Evolutionary conservation across 2,888 invertebrate species (phyloP).

Genomic region (Plagodis dolabraria): DNA sequence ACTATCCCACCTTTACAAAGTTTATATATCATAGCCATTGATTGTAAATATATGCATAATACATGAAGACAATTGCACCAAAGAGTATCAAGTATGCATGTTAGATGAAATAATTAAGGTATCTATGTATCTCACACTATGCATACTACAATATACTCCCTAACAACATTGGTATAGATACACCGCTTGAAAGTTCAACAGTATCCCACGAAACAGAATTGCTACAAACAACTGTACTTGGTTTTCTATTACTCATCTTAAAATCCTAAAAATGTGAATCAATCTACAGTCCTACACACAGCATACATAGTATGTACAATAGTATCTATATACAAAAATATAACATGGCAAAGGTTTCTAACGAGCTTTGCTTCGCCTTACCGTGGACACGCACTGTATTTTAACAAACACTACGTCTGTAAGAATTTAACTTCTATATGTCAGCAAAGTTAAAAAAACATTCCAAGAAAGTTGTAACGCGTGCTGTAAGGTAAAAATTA

Average conservation of each 20-base stretch:
- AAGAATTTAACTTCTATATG: conserved; percentile 22
- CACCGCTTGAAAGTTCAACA: conserved; percentile 14
- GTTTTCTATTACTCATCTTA: conserved; percentile 65
- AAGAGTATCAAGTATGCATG: conserved; percentile 9
- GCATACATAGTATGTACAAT: conserved; percentile 83
- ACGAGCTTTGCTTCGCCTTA: conserved; percentile 53
- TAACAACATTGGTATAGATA: conserved; percentile 4
- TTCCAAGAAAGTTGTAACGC: conserved; percentile 41
- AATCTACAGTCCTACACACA: conserved; percentile 77
- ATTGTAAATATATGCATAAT: conserved; percentile 37
- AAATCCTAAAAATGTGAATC: conserved; percentile 69
- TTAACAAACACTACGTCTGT: conserved; percentile 32
- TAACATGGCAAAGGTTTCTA: conserved; percentile 63
- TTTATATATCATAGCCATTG: conserved; percentile 52
- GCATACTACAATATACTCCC: background rate
- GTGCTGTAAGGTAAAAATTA: conserved; percentile 36
- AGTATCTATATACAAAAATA: conserved; percentile 76
- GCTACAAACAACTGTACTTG: conserved; percentile 50
- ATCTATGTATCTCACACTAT: conserved; percentile 17
- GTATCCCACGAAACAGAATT: conserved; percentile 38
- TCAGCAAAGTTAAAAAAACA: conserved; percentile 26
- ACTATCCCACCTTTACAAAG: conserved; percentile 39
- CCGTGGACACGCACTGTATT: conserved; percentile 50
- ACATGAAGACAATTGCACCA: conserved; percentile 50
- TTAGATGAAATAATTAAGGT: conserved; percentile 3